These are phyloP conservation scores for Troides aeacus DNA, from an alignment of 2,888 invertebrate genomes.

Conservation along the genomic window DNA sequence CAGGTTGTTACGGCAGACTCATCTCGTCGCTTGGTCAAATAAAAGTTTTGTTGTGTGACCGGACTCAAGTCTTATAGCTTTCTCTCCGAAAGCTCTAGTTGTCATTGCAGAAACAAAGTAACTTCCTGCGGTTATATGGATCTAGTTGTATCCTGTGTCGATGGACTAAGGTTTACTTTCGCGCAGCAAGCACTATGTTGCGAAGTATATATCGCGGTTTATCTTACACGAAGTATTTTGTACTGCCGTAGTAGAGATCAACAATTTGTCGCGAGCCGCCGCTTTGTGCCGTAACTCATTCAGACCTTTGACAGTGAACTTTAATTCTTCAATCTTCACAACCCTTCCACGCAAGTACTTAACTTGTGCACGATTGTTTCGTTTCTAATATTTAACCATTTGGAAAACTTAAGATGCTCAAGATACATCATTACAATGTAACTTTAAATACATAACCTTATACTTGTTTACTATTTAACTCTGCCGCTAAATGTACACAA, in stretches of 20 bases:
- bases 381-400: too few species aligned
- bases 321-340: conserved; percentile 20
- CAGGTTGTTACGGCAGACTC: too few species aligned
- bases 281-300: conserved; percentile 13
- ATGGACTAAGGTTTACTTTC: conserved; percentile 26
- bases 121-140: conserved; percentile 1
- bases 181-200: conserved; percentile 2
- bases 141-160: conserved; percentile 12
- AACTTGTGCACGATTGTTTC: too few species aligned
- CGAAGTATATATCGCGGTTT: conserved; percentile 11
- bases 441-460: too few species aligned
- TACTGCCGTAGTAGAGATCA: conserved; percentile 27
- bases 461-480: too few species aligned
- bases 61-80: conserved; percentile 37
- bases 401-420: too few species aligned
- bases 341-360: background rate
- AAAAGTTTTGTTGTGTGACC: conserved; percentile 28
- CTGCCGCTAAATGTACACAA: too few species aligned
- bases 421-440: too few species aligned
- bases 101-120: conserved; percentile 32
- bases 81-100: conserved; percentile 34
- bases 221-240: conserved; percentile 26
- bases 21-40: background rate
- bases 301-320: conserved; percentile 19
- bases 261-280: conserved; percentile 24